Evolutionary conservation across 2,888 invertebrate species (phyloP).

Genomic region (Campaea margaritaria): DNA sequence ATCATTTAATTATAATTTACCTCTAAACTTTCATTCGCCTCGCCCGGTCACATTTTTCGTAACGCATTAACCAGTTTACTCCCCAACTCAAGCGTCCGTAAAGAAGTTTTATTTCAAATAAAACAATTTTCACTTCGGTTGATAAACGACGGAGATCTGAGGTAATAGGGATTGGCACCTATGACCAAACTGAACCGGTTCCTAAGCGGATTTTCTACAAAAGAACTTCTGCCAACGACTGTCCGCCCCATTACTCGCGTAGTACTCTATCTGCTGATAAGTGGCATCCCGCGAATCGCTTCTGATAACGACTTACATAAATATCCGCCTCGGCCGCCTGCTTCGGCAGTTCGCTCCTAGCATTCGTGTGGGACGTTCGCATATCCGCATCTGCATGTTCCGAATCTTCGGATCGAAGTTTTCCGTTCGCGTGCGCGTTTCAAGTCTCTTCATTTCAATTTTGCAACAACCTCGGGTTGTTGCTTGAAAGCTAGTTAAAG

Average conservation of each 20-base stretch:
- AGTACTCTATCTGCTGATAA: slow-evolving; percentile 56
- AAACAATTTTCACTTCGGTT: no score
- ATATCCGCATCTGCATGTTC: slow-evolving; percentile 45
- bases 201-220: neutral
- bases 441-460: slow-evolving; percentile 49
- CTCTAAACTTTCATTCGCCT: no score
- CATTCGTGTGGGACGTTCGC: slow-evolving; percentile 52
- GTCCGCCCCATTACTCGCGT: slow-evolving; percentile 47
- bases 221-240: slow-evolving; percentile 33
- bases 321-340: slow-evolving; percentile 51
- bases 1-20: no score
- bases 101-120: no score
- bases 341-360: slow-evolving; percentile 64
- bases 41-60: no score
- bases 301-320: slow-evolving; percentile 71
- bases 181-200: neutral
- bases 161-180: no score
- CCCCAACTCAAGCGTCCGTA: no score
- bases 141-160: no score
- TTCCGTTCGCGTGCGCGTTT: slow-evolving; percentile 49
- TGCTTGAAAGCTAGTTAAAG: slow-evolving; percentile 81
- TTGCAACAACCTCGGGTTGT: slow-evolving; percentile 84
- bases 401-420: slow-evolving; percentile 41
- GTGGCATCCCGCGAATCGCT: slow-evolving; percentile 55
- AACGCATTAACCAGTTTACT: no score